Percentiles rank a stretch among this genome's conserved stretches.
Conservation (phyloP, 2,888 invertebrate species). For the Teleiodes luculella region DNA sequence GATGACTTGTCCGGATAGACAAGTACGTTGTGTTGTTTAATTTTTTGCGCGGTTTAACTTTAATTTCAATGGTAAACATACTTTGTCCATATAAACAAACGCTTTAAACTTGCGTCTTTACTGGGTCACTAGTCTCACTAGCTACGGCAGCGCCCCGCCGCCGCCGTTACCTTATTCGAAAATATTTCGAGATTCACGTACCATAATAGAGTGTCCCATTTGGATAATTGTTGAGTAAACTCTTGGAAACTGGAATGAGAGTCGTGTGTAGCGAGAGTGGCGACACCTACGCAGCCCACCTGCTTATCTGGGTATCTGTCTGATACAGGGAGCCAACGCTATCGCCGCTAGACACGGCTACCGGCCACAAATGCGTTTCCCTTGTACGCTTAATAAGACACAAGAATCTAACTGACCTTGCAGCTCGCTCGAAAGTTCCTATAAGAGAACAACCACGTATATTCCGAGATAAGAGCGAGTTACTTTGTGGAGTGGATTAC, state of each 20-base stretch:
- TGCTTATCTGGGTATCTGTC: slow-evolving; percentile 59
- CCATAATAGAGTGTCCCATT: slow-evolving; percentile 6
- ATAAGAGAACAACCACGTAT: slow-evolving; percentile 8
- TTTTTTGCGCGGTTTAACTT: too few species aligned
- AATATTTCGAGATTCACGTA: slow-evolving; percentile 2
- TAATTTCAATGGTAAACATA: too few species aligned
- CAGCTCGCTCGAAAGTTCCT: slow-evolving; percentile 4
- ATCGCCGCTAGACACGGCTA: slow-evolving; percentile 44
- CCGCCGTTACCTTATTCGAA: not conserved
- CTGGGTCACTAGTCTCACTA: not conserved
- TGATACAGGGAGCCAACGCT: slow-evolving; percentile 52
- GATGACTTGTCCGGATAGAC: not conserved
- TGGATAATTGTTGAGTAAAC: slow-evolving; percentile 13
- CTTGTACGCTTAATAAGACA: slow-evolving; percentile 64
- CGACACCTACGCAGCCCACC: slow-evolving; percentile 45
- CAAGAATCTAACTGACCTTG: slow-evolving; percentile 33
- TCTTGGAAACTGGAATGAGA: slow-evolving; percentile 1
- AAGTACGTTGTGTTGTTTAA: too few species aligned
- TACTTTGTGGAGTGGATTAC: slow-evolving; percentile 3
- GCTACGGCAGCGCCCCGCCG: not conserved
- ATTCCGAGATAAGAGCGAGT: slow-evolving; percentile 2
- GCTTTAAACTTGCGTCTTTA: too few species aligned
- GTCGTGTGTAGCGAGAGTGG: slow-evolving; percentile 22
- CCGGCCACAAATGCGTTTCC: slow-evolving; percentile 71
- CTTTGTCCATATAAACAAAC: not conserved